These are phyloP conservation scores for Nephrotoma flavescens DNA, from an alignment of 2,888 invertebrate species.

Conservation along the genomic window DNA sequence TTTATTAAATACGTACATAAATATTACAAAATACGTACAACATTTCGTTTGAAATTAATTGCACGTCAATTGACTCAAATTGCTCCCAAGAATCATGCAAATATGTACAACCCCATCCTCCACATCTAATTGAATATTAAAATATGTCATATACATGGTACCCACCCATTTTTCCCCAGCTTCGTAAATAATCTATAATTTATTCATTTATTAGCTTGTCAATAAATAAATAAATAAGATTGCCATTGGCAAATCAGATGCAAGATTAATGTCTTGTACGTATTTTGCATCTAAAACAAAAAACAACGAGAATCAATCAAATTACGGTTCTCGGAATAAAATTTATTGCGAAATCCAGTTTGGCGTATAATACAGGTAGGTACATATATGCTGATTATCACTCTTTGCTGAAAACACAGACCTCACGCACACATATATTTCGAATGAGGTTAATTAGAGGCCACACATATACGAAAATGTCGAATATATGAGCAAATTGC, in stretches of 20 bases:
- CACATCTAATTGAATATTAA: neutral
- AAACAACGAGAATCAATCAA: neutral
- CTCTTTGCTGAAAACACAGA: neutral
- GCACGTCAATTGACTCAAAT: neutral
- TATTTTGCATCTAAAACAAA: neutral
- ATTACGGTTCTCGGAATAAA: neutral
- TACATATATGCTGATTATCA: neutral
- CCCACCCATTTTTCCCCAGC: neutral
- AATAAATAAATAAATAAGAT: neutral
- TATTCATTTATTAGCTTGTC: neutral
- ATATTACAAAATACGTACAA: too few species aligned
- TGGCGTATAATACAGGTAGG: too few species aligned
- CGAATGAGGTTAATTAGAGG: neutral
- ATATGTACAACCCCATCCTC: neutral
- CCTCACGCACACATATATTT: neutral
- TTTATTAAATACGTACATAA: too few species aligned
- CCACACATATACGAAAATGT: neutral
- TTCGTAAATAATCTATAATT: neutral
- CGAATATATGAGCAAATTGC: neutral
- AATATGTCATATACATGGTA: neutral
- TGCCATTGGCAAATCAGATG: neutral
- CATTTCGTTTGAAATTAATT: neutral
- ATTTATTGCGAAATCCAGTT: too few species aligned
- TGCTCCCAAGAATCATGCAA: neutral
- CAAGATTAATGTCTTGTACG: neutral